Evolutionary conservation across 1,140 invertebrate species (phyloP).

Genomic region (Idris sp.): DNA sequence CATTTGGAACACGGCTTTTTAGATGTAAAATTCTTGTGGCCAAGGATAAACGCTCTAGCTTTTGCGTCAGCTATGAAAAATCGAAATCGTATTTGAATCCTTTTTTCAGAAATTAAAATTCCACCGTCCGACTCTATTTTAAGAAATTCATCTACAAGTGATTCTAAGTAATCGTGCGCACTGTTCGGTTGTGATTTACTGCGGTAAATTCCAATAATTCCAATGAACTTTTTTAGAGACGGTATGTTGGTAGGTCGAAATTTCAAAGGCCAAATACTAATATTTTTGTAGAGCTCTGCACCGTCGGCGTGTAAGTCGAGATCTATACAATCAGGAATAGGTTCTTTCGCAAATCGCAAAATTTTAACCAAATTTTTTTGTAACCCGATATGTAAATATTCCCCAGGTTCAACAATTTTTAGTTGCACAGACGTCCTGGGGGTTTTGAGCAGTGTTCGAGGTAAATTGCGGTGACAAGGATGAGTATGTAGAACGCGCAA

Average conservation of each 20-base stretch:
- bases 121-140: constrained; percentile 6
- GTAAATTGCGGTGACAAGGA: constrained; percentile 7
- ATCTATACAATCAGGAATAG: constrained; percentile 6
- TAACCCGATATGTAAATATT: constrained; percentile 20
- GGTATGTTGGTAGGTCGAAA: constrained; percentile 13
- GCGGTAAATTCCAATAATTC: constrained; percentile 22
- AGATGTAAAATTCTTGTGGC: constrained; percentile 27
- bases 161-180: constrained; percentile 10
- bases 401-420: constrained; percentile 11
- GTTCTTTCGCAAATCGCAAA: neutral
- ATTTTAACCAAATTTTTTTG: neutral
- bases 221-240: constrained; percentile 1
- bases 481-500: constrained; percentile 9
- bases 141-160: constrained; percentile 3
- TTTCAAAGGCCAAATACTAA: constrained; percentile 30
- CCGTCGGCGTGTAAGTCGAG: constrained; percentile 22
- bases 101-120: constrained; percentile 2
- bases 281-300: constrained; percentile 23
- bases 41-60: constrained; percentile 23
- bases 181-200: constrained; percentile 5
- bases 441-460: constrained; percentile 8
- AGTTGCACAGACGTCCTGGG: neutral
- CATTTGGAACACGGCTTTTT: constrained; percentile 29
- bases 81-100: constrained; percentile 19
- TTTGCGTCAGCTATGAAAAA: constrained; percentile 27